Conservation (phyloP, 1,140 invertebrate species). For the Drosophila ambigua region DNA sequence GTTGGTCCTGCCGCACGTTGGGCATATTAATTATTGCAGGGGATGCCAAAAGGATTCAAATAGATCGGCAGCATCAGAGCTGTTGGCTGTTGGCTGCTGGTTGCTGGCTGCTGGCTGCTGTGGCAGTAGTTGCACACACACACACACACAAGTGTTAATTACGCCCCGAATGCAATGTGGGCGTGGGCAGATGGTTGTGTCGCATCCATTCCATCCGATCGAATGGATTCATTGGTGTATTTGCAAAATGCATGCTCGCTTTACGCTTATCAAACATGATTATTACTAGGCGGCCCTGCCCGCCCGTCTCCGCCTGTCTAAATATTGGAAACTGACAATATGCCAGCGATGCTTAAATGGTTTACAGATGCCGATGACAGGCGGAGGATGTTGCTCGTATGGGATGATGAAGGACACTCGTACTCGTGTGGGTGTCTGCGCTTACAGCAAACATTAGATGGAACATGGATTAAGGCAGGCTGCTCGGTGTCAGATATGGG, state of each 20-base stretch:
- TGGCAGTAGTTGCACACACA: background rate
- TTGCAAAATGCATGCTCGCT: constrained; percentile 66
- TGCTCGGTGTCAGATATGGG: too few relatives aligned
- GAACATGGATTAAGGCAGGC: too few relatives aligned
- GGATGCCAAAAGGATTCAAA: constrained; percentile 25
- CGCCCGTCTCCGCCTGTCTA: constrained; percentile 54
- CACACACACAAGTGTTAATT: constrained; percentile 68
- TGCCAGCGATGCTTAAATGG: constrained; percentile 40
- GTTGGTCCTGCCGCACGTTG: constrained; percentile 53
- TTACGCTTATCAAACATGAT: constrained; percentile 72
- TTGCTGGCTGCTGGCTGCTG: constrained; percentile 31
- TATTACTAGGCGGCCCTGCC: constrained; percentile 57
- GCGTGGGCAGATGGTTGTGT: background rate
- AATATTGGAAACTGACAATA: constrained; percentile 79
- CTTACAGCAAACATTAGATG: too few relatives aligned
- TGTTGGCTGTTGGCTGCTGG: constrained; percentile 29
- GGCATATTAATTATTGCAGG: constrained; percentile 78
- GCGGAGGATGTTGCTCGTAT: constrained; percentile 6
- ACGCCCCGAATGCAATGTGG: constrained; percentile 32
- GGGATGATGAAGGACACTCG: constrained; percentile 8
- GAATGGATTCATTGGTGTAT: constrained; percentile 4
- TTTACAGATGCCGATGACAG: constrained; percentile 27
- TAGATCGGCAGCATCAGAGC: constrained; percentile 23
- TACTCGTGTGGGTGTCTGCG: background rate
- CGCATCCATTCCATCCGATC: too few relatives aligned